Evolutionary conservation across 1,140 invertebrate genomes (phyloP), one percentile per base, ranked within the genome.

Genomic region (Bursaphelenchus mucronatus): DNA sequence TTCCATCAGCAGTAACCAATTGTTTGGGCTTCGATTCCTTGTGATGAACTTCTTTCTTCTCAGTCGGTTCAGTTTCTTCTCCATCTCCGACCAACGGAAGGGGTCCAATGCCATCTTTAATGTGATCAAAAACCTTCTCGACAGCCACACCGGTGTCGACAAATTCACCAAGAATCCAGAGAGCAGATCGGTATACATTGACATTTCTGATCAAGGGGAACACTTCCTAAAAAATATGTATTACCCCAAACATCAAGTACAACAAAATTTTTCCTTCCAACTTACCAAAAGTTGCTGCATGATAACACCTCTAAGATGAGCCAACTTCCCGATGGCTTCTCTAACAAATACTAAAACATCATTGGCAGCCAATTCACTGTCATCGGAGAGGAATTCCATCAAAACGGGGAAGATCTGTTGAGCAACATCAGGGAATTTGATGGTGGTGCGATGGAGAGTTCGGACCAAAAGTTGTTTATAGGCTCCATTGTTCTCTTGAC

Each of bases 161-260:
- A 82, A 96, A 98, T 84, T 98, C 94, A 41, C 94, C 94, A 44
- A 98, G 85, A 75, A 99, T 93, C 94, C 95, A 98, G n/a, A 98
- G 84, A 3, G 94, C 90, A 6, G 91, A 89, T 67, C 94, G 87
- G 74, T 94, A 90, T n/a, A 96, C 89, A 82, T 83, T 84, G 50
- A 82, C 76, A 44, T 83, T 81, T 59, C 84, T 83, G 74, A 97
- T 92, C 66, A 88, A 86, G 21, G 88, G 86, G 79, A 94, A 91
- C 13, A 87, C 85, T 76, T 92, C 90, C 49, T 92, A 82, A 1
- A 94, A 82, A 83, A 53, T 10, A 21, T 5, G 9, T 9, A 15
- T 55, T 2, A 55, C 5, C 1, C 2, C 5, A 30, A 30, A 30
- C 30, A 30, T 30, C n/a, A 30, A 68, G 39, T 64, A 13, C 9